Evolutionary conservation across 2,113 vertebrate species (phyloP), one percentile per base, ranked within the genome.

Genomic region (Campylorhamphus procurvoides): DNA sequence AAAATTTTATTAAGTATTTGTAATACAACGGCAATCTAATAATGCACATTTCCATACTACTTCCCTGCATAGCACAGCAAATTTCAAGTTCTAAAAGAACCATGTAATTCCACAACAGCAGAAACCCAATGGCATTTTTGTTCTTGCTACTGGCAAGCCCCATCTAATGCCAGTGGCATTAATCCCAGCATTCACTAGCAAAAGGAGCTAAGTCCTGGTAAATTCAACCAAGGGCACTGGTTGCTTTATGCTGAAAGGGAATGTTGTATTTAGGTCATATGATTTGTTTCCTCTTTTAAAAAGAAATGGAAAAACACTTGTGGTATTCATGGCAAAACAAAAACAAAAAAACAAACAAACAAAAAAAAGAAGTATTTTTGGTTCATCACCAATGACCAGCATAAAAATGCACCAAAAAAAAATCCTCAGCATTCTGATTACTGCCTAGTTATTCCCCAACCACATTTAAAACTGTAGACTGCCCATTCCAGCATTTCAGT

Each of bases 401-500:
- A 89, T 20, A 66, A 84, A 84, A 87, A 85, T 40, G 40, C 60
- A 77, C 7, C 3, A 4, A 22, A 62, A 76, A 58, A 78, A 72
- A 62, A 79, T 46, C 50, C 27, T 74, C 6, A 31, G 52, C 10
- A 9, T 74, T 86, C n/a, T 31, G 39, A 87, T 69, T 62, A 82
- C 28, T 39, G 56, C 58, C 40, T 9, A 39, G 67, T 62, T 80
- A 87, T 89, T 96, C 92, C 79, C 94, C n/a, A 92, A 49, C 6
- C 66, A 84, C 86, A 76, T 69, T 64, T 85, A 78, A 95, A 95
- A 83, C 81, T 68, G 42, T 23, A 53, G 58, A 49, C 73, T 94
- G 74, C 90, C 92, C 93, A 85, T 77, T 90, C 81, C 83, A 86
- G 97, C 97, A 98, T 98, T 97, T 97, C 98, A 97, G 93, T 92